A percentile compares a stretch with the other conserved stretches of the same genome.
phyloP scores from a whole-genome alignment of 1,140 invertebrate genomes.

The Halictus rubicundus region DNA sequence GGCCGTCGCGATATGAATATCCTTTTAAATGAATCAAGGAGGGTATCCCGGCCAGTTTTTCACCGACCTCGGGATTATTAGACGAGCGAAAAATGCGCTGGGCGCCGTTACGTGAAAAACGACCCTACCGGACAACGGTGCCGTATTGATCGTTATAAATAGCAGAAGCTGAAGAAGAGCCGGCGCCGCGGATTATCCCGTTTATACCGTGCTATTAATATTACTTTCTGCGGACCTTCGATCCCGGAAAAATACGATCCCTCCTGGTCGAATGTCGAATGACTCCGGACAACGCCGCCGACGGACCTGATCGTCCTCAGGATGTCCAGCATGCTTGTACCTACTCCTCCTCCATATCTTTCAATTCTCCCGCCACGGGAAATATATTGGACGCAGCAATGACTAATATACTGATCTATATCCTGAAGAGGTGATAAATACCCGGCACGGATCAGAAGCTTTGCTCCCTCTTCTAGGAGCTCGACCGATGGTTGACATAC shows the following conservation, averaged over 20 bases:
- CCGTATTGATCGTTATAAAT: conserved; percentile 67
- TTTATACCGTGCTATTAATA: conserved; percentile 70
- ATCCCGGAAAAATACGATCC: neutral
- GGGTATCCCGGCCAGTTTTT: conserved; percentile 52
- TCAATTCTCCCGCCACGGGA: neutral
- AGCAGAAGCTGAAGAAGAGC: conserved; percentile 39
- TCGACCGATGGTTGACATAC: too few species aligned
- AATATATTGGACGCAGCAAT: too few species aligned
- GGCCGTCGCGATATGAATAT: conserved; percentile 47
- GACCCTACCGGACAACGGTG: conserved; percentile 42
- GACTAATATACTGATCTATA: too few species aligned
- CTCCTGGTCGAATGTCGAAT: conserved; percentile 20
- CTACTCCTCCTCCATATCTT: neutral
- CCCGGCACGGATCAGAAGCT: too few species aligned
- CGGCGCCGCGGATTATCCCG: conserved; percentile 54
- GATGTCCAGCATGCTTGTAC: neutral
- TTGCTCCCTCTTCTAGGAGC: too few species aligned
- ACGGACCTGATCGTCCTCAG: conserved; percentile 20
- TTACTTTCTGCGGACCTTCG: conserved; percentile 65
- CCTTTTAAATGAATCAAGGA: conserved; percentile 59
- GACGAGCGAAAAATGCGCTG: conserved; percentile 57
- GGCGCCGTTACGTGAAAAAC: conserved; percentile 57
- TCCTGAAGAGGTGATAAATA: neutral
- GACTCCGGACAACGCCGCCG: conserved; percentile 1
- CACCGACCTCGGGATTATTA: conserved; percentile 58